Evolutionary conservation across 2,888 invertebrate genomes (phyloP).

Genomic region (Apotomis betuletana): DNA sequence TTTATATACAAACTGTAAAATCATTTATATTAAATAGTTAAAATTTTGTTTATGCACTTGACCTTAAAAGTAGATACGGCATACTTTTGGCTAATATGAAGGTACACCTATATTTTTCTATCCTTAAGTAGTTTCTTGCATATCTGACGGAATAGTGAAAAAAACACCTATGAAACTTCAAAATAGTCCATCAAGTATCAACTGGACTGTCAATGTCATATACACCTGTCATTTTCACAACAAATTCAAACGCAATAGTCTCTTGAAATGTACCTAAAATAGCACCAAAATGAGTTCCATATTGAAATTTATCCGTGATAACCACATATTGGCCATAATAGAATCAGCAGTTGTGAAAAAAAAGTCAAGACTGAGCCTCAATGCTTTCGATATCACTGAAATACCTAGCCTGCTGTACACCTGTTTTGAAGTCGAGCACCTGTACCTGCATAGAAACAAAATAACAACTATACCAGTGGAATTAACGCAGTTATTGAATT

Average conservation of each 20-base stretch:
- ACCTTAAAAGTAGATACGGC: no score
- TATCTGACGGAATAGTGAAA: not conserved
- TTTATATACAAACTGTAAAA: no score
- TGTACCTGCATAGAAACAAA: conserved; percentile 86
- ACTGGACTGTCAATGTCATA: conserved; percentile 43
- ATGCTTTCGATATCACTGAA: conserved; percentile 85
- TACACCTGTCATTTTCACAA: conserved; percentile 55
- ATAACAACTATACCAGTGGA: conserved; percentile 77
- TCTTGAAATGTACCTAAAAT: conserved; percentile 65
- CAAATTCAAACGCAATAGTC: conserved; percentile 73
- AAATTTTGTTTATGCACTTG: no score
- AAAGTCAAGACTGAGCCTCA: conserved; percentile 84
- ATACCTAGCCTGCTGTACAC: conserved; percentile 83
- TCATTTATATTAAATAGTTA: no score
- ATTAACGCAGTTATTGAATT: conserved; percentile 79
- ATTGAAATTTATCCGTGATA: conserved; percentile 87
- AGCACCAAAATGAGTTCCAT: conserved; percentile 84
- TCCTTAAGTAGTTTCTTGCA: not conserved
- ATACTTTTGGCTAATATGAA: no score
- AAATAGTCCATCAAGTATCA: not conserved
- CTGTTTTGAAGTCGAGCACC: conserved; percentile 83
- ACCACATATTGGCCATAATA: conserved; percentile 86
- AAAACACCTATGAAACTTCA: conserved; percentile 7
- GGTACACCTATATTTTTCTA: not conserved
- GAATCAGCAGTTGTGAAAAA: conserved; percentile 85